phyloP scores from a whole-genome alignment of 2,797 vertebrate species.

The Steatocranus sp. region DNA sequence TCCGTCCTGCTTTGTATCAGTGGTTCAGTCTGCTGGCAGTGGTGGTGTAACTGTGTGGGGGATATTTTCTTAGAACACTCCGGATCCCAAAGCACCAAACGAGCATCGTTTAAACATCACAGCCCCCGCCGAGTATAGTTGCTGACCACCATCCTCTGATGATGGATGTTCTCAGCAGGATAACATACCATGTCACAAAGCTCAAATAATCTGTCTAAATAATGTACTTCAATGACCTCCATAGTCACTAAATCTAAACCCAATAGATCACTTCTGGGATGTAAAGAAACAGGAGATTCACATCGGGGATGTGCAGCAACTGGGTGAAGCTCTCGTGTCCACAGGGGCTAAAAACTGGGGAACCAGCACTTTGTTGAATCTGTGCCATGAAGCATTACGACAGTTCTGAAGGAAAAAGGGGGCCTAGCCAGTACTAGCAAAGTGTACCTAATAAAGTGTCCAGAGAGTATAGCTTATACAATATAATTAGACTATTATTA shows the following conservation, averaged over 20 bases:
- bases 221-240: not conserved
- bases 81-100: not conserved
- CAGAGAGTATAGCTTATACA: not conserved
- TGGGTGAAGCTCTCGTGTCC: not conserved
- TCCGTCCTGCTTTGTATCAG: not conserved
- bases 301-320: not conserved
- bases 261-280: not conserved
- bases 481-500: not conserved
- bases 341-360: not conserved
- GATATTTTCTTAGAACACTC: not conserved
- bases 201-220: not conserved
- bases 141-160: not conserved
- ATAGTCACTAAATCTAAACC: not conserved
- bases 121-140: not conserved
- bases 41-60: not conserved
- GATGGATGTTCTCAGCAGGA: not conserved
- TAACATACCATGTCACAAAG: not conserved
- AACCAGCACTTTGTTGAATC: not conserved
- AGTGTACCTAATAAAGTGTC: not conserved
- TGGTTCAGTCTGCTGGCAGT: not conserved
- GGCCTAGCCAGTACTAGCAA: not conserved
- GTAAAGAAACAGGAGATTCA: not conserved
- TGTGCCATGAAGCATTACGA: not conserved
- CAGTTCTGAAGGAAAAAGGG: not conserved
- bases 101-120: not conserved